Evolutionary conservation across 2,797 vertebrate genomes (phyloP).

Genomic region (Scyliorhinus canicula): DNA sequence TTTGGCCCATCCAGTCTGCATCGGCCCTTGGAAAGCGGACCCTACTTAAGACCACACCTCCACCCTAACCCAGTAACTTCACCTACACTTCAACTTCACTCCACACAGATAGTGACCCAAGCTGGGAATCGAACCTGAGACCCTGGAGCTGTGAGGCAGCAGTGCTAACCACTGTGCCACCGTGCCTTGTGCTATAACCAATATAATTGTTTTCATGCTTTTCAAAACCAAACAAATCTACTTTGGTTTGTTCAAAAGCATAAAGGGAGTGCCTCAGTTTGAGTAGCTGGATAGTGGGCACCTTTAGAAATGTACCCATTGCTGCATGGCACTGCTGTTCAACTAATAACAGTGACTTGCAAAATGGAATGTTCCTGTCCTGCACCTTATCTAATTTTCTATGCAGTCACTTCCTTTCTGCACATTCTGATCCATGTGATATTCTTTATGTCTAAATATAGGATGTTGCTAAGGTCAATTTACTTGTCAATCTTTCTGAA

Average conservation of each 20-base stretch:
- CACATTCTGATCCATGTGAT: background rate
- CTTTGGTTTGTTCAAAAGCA: background rate
- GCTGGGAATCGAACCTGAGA: no score
- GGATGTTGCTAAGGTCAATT: background rate
- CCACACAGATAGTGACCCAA: no score
- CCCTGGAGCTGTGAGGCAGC: no score
- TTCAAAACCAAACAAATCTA: no score
- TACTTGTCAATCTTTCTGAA: background rate
- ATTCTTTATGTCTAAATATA: background rate
- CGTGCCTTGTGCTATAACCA: no score
- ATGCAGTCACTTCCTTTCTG: background rate
- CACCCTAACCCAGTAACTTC: no score
- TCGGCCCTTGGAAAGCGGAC: no score
- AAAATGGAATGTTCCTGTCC: background rate
- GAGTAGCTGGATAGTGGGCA: background rate
- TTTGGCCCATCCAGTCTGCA: no score
- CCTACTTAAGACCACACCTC: no score
- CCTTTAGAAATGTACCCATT: background rate
- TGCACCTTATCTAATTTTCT: background rate
- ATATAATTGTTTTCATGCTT: no score
- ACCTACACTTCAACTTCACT: no score
- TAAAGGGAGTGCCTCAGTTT: background rate
- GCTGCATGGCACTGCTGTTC: background rate
- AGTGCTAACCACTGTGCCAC: no score
- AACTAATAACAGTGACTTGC: background rate